A percentile compares a stretch with the other conserved stretches of the same genome.
These are phyloP conservation scores for Lacanobia oleracea DNA, from an alignment of 2,888 invertebrate species.

Conservation along the genomic window DNA sequence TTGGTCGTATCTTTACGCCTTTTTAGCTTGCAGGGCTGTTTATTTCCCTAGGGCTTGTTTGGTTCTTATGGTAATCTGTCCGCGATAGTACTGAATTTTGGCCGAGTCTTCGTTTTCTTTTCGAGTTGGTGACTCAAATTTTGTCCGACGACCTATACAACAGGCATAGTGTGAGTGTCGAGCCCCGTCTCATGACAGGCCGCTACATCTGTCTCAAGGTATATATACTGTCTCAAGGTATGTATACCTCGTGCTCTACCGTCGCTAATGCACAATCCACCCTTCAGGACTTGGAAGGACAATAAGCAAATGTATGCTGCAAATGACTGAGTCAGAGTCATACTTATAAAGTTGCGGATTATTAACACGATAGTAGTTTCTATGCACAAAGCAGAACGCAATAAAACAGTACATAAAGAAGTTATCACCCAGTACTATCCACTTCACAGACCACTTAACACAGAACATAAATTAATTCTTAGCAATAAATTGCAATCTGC, in stretches of 20 bases:
- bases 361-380: neutral
- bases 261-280: neutral
- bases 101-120: neutral
- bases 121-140: neutral
- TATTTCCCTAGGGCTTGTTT: constrained; percentile 12
- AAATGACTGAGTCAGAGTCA: neutral
- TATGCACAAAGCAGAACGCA: constrained; percentile 14
- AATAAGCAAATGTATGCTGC: neutral
- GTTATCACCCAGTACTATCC: constrained; percentile 23
- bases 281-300: too few relatives aligned
- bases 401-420: constrained; percentile 33
- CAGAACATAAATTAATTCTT: constrained; percentile 41
- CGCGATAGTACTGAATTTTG: neutral
- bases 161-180: neutral
- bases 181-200: neutral
- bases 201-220: too few relatives aligned
- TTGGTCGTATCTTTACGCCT: constrained; percentile 37
- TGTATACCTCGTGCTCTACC: neutral
- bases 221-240: too few relatives aligned
- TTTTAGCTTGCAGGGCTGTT: constrained; percentile 29
- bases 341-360: neutral
- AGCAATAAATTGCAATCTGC: constrained; percentile 48
- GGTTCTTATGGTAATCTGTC: neutral
- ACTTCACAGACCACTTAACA: constrained; percentile 48
- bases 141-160: too few relatives aligned